Base-by-base conservation (phyloP, 1,140 invertebrate genomes). In the Drosophila simulans region DNA sequence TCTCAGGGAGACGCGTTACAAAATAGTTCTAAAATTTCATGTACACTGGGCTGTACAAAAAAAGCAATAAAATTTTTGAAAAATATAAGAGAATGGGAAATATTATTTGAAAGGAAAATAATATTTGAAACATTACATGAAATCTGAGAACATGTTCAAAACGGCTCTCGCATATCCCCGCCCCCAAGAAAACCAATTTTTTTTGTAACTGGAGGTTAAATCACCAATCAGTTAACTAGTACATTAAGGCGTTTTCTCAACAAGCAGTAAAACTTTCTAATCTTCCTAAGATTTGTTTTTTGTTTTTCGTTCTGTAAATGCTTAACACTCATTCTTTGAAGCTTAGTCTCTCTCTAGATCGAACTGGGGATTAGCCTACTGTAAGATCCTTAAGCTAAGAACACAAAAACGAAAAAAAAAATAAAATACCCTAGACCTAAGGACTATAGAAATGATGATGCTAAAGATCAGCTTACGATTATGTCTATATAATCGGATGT, bases 261-360 rank as follows among this genome's bases (percentile, higher is more conserved):
- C 70, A 64, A 60, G 70, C 69, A 55, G 56, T 56, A 68, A 25
- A 42, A 52, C 58, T 70, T 34, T 54, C 40, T 66, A 66, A 13
- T 22, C 5, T 20, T 17, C 25, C 40, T 68, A 27, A 8, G 13
- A 22, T 11, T 45, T n/a, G 10, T 48, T 25, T 48, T 25, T 22
- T 20, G 22, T 17, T 22, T 54, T 54, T 5, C 17, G 15, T 52
- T 52, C 15, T 35, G 63, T 55, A 70, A 69, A 70, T 70, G 65
- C 64, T 34, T 46, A 70, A 70, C 66, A 27, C 64, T 56, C 64
- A 56, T 75, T 57, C 45, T 65, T 75, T 59, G 68, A 72, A 72
- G 69, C 69, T 70, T 70, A 70, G 66, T 70, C 66, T 70, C 66
- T 69, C 22, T 70, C 49, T 70, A 64, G 63, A 34, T 65, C 42